Evolutionary conservation across 2,113 vertebrate genomes (phyloP).

Genomic region (Thermophis baileyi): DNA sequence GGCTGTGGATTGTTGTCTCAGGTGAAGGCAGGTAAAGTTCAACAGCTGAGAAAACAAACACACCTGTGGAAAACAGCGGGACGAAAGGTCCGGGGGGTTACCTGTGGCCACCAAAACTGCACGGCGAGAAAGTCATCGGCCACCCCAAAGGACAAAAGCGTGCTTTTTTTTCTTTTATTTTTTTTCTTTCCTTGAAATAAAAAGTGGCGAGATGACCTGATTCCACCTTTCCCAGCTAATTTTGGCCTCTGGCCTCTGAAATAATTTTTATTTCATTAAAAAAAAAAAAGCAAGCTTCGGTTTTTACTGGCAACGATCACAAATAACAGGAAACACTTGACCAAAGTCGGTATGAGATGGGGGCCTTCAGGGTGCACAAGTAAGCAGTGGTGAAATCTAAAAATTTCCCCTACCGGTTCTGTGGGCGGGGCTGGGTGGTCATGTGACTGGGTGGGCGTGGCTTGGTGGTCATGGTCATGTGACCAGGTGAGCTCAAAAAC

Average conservation of each 20-base stretch:
- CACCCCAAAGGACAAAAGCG: background rate
- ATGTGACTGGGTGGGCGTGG: no score
- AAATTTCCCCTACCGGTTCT: no score
- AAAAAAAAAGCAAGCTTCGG: background rate
- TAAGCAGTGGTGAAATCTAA: no score
- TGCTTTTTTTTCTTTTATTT: background rate
- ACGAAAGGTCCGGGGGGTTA: background rate
- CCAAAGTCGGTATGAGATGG: background rate
- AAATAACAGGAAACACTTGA: background rate
- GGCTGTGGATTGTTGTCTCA: background rate
- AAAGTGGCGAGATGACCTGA: background rate
- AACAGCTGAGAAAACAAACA: background rate
- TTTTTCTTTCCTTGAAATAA: background rate
- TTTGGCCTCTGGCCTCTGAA: background rate
- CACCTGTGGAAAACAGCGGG: background rate
- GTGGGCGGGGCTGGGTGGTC: no score
- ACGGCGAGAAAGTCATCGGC: background rate
- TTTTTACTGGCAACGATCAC: slow-evolving; percentile 6
- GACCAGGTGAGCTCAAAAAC: no score
- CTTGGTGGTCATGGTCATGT: no score
- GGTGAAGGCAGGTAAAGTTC: background rate
- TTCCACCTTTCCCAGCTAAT: background rate
- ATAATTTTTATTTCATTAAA: background rate
- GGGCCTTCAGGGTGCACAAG: no score
- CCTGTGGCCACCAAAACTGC: background rate